Evolutionary conservation across 1,140 invertebrate genomes (phyloP).

Genomic region (Drosophila varians): DNA sequence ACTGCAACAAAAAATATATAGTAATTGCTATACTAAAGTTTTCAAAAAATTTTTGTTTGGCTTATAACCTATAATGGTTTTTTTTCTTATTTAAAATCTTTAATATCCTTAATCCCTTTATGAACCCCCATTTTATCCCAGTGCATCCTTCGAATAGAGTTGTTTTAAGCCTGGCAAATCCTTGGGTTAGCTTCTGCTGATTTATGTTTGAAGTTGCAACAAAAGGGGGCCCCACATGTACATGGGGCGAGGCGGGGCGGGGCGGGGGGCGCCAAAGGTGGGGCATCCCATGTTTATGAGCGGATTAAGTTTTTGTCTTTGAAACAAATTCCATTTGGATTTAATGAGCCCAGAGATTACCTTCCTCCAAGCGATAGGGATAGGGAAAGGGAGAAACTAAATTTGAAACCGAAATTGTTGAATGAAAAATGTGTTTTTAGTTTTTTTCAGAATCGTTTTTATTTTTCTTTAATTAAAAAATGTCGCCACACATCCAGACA

Average conservation of each 20-base stretch:
- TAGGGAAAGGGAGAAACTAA: neutral
- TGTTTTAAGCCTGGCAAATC: constrained; percentile 39
- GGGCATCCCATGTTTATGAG: constrained; percentile 43
- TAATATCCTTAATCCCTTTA: neutral
- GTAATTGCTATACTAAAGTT: no score
- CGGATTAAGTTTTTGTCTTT: constrained; percentile 44
- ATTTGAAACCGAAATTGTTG: neutral
- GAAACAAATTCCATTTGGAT: constrained; percentile 48
- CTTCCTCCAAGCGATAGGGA: constrained; percentile 25
- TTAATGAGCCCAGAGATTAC: constrained; percentile 51
- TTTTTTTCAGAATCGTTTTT: neutral
- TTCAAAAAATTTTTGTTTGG: no score
- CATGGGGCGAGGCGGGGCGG: neutral
- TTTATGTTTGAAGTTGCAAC: constrained; percentile 27
- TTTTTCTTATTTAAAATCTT: no score
- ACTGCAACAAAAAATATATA: neutral
- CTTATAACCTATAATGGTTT: no score
- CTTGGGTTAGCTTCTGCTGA: constrained; percentile 41
- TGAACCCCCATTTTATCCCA: neutral
- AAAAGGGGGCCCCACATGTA: neutral
- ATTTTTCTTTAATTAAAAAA: constrained; percentile 28
- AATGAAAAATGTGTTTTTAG: neutral
- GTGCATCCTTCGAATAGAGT: constrained; percentile 3
- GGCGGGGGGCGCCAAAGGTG: constrained; percentile 2
- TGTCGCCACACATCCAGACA: constrained; percentile 29